Evolutionary conservation across 2,888 invertebrate species (phyloP), one percentile per base, ranked within the genome.

Genomic region (Monoplex corrugatus): DNA sequence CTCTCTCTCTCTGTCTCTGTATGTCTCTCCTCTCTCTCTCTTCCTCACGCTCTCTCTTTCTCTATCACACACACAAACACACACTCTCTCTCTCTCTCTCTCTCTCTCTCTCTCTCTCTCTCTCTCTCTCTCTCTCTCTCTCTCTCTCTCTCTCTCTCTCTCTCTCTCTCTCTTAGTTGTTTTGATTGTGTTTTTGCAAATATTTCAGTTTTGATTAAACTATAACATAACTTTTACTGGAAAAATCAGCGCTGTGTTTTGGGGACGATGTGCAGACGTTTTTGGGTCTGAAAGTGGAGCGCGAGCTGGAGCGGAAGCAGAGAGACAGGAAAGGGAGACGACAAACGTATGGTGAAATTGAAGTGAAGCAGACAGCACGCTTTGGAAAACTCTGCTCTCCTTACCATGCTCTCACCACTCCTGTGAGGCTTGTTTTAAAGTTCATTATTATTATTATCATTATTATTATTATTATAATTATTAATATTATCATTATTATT

Each of bases 311-410:
- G 50, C 91, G 94, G 57, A 94, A 94, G 44, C 94, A 94, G 88
- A 91, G 92, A 40, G 94, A 94, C 88, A 87, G 95, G 35, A 90
- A 94, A 68, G 94, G 90, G 28, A 87, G 95, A 45, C 89, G 95
- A 32, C 93, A 94, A 43, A 91, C 92, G 84, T 94, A 93, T 90
- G 94, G 94, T 23, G 94, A 92, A 6, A 93, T 95, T 80, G 92
- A 93, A 83, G 92, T 92, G 83, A 92, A 93, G 86, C 93, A 93
- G n/a, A 94, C 94, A 16, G 92, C 94, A 45, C 91, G 93, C 68
- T 94, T 94, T 85, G 95, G 95, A 28, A 94, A 94, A 89, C 91
- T 94, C 35, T 95, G 95, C 89, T 95, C 95, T 10, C 95, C 95
- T 5, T 95, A 93, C 91, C 95, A 95, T 86, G 95, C 94, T 0